These are phyloP conservation scores for Mastigias papua DNA, from an alignment of 30 jellyfish, hydroid and myxozoan genomes.

Conservation along the genomic window DNA sequence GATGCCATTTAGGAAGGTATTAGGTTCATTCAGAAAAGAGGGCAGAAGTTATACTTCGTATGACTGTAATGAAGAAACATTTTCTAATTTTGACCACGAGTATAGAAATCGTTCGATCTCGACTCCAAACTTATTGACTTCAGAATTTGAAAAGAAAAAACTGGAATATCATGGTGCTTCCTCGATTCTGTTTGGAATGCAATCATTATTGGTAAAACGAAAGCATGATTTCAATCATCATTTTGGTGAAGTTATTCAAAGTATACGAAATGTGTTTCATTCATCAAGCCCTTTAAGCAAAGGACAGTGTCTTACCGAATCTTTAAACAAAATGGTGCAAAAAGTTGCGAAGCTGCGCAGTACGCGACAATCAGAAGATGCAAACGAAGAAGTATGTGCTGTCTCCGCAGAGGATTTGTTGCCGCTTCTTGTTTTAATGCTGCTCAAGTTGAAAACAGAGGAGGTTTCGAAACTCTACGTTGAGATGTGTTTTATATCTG, in stretches of 20 bases:
- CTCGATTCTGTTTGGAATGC: background rate
- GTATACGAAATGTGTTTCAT: slow-evolving; percentile 53
- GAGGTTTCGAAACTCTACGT: slow-evolving; percentile 84
- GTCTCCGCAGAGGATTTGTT: slow-evolving; percentile 93
- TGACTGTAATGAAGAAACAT: too few relatives aligned
- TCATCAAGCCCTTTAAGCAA: slow-evolving; percentile 82
- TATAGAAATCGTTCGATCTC: slow-evolving; percentile 13
- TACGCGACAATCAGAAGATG: slow-evolving; percentile 8
- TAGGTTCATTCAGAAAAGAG: slow-evolving; percentile 14
- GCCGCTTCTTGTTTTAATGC: slow-evolving; percentile 86
- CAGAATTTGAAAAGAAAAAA: slow-evolving; percentile 2
- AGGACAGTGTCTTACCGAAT: slow-evolving; percentile 89
- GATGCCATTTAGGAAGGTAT: slow-evolving; percentile 6
- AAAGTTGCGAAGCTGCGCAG: slow-evolving; percentile 87
- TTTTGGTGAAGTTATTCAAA: slow-evolving; percentile 67
- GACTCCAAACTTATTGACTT: slow-evolving; percentile 23
- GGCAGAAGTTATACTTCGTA: background rate
- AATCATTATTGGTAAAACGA: background rate
- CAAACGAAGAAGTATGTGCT: slow-evolving; percentile 46
- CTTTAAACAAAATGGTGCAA: slow-evolving; percentile 58
- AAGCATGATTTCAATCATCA: slow-evolving; percentile 80
- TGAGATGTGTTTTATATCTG: slow-evolving; percentile 74
- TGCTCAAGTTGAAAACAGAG: slow-evolving; percentile 77
- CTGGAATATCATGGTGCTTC: background rate
- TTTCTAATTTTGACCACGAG: background rate